These are phyloP conservation scores for Lepidostoma basale DNA, from an alignment of 1,140 invertebrate genomes.

Conservation along the genomic window DNA sequence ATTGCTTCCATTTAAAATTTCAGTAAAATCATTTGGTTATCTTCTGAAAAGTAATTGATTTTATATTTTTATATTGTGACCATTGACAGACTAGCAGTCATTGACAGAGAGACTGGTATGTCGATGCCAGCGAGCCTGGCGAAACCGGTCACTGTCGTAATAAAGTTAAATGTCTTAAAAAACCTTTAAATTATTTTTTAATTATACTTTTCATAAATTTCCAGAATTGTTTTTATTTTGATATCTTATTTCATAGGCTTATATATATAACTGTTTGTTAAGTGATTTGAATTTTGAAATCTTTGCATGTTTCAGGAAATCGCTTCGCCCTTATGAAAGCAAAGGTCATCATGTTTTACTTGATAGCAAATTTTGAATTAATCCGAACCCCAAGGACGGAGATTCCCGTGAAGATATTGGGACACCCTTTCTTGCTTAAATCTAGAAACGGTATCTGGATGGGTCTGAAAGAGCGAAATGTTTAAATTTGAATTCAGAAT, in stretches of 20 bases:
- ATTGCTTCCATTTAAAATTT: too few species aligned
- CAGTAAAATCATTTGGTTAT: too few species aligned
- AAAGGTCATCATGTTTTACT: constrained; percentile 53
- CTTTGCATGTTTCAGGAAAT: background rate
- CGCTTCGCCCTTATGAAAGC: constrained; percentile 57
- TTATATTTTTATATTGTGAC: too few species aligned
- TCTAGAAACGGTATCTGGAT: background rate
- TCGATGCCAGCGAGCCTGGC: too few species aligned
- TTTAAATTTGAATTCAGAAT: background rate
- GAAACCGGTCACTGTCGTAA: too few species aligned
- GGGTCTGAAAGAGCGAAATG: background rate
- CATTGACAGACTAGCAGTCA: too few species aligned
- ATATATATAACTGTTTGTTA: background rate
- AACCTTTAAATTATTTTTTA: background rate
- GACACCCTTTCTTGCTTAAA: background rate
- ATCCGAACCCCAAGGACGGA: constrained; percentile 49
- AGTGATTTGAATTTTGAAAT: background rate
- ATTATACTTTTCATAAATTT: background rate
- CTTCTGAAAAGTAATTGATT: too few species aligned
- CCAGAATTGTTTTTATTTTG: background rate
- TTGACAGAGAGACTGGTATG: background rate
- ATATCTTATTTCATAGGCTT: background rate
- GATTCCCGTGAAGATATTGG: constrained; percentile 43
- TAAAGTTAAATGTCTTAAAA: background rate
- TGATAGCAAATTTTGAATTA: constrained; percentile 52